These are phyloP conservation scores for Camponotus vicinus DNA, from an alignment of 1,140 invertebrate species.

Conservation along the genomic window DNA sequence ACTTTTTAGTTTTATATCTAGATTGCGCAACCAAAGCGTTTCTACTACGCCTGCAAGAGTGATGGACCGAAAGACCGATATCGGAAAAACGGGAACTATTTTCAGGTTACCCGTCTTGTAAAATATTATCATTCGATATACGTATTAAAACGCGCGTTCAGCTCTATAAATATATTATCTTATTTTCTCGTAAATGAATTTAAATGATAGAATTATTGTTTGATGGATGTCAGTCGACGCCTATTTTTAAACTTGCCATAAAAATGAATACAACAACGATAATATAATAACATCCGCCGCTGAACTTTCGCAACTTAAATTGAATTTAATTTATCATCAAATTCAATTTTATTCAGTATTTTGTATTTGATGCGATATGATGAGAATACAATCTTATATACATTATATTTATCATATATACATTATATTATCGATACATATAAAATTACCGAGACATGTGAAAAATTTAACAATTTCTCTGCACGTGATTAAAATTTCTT, in stretches of 20 bases:
- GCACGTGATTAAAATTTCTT: not conserved
- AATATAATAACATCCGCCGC: not conserved
- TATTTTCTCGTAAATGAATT: conserved; percentile 11
- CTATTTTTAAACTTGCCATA: not conserved
- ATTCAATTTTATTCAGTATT: not conserved
- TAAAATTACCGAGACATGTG: not conserved
- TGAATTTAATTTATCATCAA: not conserved
- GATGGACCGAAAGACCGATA: conserved; percentile 27
- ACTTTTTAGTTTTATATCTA: conserved; percentile 26
- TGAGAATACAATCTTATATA: not conserved
- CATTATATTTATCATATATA: not conserved
- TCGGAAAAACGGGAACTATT: conserved; percentile 28
- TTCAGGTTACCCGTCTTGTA: conserved; percentile 28
- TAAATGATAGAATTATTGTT: not conserved
- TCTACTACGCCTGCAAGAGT: not conserved
- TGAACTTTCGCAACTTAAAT: not conserved
- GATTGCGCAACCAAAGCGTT: conserved; percentile 6
- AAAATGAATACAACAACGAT: not conserved
- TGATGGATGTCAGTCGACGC: not conserved
- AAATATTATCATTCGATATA: conserved; percentile 37
- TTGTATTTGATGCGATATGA: not conserved
- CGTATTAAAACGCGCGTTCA: not conserved
- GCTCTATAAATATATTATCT: not conserved
- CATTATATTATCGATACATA: not conserved
- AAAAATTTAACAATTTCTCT: not conserved